Conservation (phyloP, 1,140 invertebrate genomes). For the Lordiphosa mommai region DNA sequence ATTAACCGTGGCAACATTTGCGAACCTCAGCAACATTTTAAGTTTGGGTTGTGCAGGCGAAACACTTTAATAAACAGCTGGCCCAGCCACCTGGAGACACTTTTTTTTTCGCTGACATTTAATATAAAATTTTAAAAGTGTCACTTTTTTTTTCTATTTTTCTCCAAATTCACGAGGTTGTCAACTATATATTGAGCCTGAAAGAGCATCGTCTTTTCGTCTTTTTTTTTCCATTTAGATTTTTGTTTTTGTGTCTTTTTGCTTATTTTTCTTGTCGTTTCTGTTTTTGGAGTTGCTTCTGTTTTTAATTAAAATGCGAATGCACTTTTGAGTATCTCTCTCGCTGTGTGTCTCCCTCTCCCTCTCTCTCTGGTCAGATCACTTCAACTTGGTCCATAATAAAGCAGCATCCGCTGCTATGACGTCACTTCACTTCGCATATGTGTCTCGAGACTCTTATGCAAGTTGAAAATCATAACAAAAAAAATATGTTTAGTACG, state of each 20-base stretch:
- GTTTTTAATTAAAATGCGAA: conserved; percentile 74
- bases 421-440: conserved; percentile 41
- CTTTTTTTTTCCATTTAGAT: conserved; percentile 1
- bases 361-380: conserved; percentile 33
- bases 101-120: background rate
- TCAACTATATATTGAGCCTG: no score
- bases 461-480: conserved; percentile 33
- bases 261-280: conserved; percentile 26
- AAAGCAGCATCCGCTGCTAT: conserved; percentile 47
- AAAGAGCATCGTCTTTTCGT: conserved; percentile 35
- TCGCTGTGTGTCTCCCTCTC: no score
- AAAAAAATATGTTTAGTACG: conserved; percentile 15
- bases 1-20: conserved; percentile 29
- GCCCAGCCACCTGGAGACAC: conserved; percentile 29
- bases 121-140: background rate
- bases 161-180: no score
- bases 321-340: conserved; percentile 62
- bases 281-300: conserved; percentile 35
- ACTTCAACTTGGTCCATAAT: conserved; percentile 32
- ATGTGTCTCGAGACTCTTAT: conserved; percentile 28
- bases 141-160: background rate
- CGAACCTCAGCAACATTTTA: conserved; percentile 43
- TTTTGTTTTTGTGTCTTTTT: conserved; percentile 13
- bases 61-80: conserved; percentile 68
- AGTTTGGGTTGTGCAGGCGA: conserved; percentile 47